A percentile compares a stretch with the other conserved stretches of the same genome.
Evolutionary conservation across 2,797 vertebrate species (phyloP).

Genomic region (Scomberomorus guttatus): DNA sequence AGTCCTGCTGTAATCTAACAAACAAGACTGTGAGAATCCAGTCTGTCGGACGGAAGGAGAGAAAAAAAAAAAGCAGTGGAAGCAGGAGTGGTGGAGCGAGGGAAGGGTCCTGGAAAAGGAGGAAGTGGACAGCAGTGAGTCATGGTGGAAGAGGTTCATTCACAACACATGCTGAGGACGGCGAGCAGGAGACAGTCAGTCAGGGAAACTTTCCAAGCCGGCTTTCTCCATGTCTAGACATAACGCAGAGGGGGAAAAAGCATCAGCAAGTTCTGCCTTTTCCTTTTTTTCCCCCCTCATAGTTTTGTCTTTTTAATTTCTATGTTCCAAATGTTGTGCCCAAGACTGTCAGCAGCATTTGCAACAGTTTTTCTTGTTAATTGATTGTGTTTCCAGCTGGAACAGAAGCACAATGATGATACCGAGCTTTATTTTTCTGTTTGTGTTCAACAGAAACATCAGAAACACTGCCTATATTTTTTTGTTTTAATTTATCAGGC

Average conservation of each 20-base stretch:
- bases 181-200: neutral
- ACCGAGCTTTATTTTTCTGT: neutral
- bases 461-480: neutral
- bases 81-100: slow-evolving; percentile 13
- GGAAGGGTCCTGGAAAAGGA: slow-evolving; percentile 27
- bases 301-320: neutral
- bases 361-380: neutral
- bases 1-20: slow-evolving; percentile 3
- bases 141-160: slow-evolving; percentile 56
- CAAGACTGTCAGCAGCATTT: slow-evolving; percentile 25
- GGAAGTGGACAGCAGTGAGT: slow-evolving; percentile 35
- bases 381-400: slow-evolving; percentile 14
- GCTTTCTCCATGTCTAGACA: slow-evolving; percentile 68
- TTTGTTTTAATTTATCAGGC: neutral
- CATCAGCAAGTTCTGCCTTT: slow-evolving; percentile 46
- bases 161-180: slow-evolving; percentile 63
- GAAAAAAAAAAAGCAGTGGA: slow-evolving; percentile 7
- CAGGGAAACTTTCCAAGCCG: slow-evolving; percentile 67
- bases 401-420: neutral
- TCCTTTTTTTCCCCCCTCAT: slow-evolving; percentile 1
- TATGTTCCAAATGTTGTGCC: slow-evolving; percentile 28
- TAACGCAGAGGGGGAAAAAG: slow-evolving; percentile 48
- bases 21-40: neutral
- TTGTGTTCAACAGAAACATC: slow-evolving; percentile 1
- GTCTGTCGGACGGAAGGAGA: neutral